Evolutionary conservation across 1,140 invertebrate species (phyloP), one percentile per base, ranked within the genome.

Genomic region (Drosophila simulans): DNA sequence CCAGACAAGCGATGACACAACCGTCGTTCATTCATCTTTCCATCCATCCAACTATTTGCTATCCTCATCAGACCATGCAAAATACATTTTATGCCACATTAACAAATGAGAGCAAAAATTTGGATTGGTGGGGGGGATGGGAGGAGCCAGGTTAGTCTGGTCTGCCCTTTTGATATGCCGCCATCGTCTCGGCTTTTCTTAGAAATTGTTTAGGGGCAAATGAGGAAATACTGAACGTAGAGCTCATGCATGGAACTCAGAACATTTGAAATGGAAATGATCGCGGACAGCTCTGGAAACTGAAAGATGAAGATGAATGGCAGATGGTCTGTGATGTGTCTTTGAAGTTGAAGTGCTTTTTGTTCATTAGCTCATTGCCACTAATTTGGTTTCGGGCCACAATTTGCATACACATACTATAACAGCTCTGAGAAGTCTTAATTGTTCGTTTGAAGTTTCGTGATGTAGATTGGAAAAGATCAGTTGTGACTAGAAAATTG

Each of bases 241-340:
- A 58, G 48, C 57, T 31, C 43, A 42, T 80, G 49, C 78, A 43
- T 64, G 39, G 79, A 66, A 42, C 59, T 35, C 45, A 11, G 49
- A 65, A 48, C 73, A 86, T 77, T 82, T 35, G 40, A 48, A 70
- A 70, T 70, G 66, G 43, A 82, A 83, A 78, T 78, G 82, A 85
- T 85, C 79, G 56, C 69, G 40, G 58, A 65, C 64, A 74, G 68
- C 53, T 27, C 43, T 52, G 39, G 43, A 55, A 45, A 31, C 25
- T 34, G 34, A 48, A 57, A 80, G 75, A 85, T 84, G 78, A 88
- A 88, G 82, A 85, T 88, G 82, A 85, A 86, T 82, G 83, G 64
- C 83, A 88, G 79, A 82, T 82, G 82, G 46, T 77, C 60, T 68
- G 54, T 42, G 56, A 70, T 52, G 60, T 63, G 52, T 46, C 83